A percentile compares a stretch with the other conserved stretches of the same genome.
These are phyloP conservation scores for Caenorhabditis sp. DNA, from an alignment of 2,888 invertebrate genomes.

Conservation along the genomic window DNA sequence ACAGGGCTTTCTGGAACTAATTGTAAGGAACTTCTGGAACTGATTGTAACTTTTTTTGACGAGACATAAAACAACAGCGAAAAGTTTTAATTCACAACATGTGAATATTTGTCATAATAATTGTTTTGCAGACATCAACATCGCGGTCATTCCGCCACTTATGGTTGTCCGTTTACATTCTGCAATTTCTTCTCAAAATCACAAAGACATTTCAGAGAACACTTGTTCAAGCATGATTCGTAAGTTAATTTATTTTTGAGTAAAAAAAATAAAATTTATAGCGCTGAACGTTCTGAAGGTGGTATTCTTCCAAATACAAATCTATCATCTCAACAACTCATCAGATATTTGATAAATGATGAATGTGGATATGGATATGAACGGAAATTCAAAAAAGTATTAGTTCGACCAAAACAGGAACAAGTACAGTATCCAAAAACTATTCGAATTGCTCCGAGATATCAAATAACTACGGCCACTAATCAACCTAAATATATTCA, in stretches of 20 bases:
- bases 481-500: neutral
- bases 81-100: no score
- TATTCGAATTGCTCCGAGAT: neutral
- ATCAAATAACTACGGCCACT: neutral
- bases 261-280: constrained; percentile 1
- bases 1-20: no score
- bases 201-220: constrained; percentile 65
- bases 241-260: constrained; percentile 12
- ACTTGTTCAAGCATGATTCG: constrained; percentile 58
- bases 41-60: no score
- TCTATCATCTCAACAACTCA: constrained; percentile 18
- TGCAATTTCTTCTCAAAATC: constrained; percentile 64
- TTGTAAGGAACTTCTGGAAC: no score
- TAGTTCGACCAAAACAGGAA: neutral
- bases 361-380: constrained; percentile 22
- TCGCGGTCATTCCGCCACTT: constrained; percentile 62
- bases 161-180: constrained; percentile 62
- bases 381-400: neutral
- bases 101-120: no score
- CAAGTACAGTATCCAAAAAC: neutral
- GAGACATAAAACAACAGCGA: no score
- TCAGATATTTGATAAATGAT: constrained; percentile 30
- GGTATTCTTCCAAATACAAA: constrained; percentile 15
- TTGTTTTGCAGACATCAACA: constrained; percentile 57
- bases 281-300: constrained; percentile 26